phyloP scores from a whole-genome alignment of 2,888 invertebrate genomes.

The Cheilosia variabilis region DNA sequence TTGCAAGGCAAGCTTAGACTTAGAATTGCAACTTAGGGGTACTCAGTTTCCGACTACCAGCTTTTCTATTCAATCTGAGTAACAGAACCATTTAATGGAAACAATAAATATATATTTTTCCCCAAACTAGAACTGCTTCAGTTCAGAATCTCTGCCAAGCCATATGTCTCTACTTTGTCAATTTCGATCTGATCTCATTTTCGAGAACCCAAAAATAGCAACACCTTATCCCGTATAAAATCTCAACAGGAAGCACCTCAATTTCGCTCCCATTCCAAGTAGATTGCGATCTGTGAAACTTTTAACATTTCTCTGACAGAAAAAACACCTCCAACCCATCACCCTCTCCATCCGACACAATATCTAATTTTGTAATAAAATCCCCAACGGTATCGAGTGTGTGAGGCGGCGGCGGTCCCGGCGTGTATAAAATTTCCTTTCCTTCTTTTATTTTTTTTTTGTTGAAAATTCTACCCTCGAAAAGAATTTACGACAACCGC shows the following conservation, averaged over 20 bases:
- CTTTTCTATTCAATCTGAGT: too few relatives aligned
- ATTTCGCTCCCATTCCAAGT: conserved; percentile 57
- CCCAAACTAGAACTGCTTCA: too few relatives aligned
- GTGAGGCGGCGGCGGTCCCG: conserved; percentile 54
- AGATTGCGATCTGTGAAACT: conserved; percentile 65
- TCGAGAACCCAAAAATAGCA: conserved; percentile 42
- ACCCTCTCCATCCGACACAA: conserved; percentile 22
- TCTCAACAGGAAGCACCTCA: conserved; percentile 36
- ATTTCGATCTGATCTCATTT: conserved; percentile 31
- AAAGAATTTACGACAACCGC: conserved; percentile 62
- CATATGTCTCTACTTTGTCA: neutral
- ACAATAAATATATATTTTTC: too few relatives aligned
- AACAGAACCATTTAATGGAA: too few relatives aligned
- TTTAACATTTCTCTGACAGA: conserved; percentile 33
- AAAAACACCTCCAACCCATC: conserved; percentile 22
- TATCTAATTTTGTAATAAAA: conserved; percentile 67
- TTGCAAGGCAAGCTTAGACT: too few relatives aligned
- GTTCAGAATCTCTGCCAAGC: neutral
- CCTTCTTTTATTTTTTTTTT: conserved; percentile 76
- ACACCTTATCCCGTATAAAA: conserved; percentile 15
- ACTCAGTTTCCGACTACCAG: too few relatives aligned
- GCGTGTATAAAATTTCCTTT: conserved; percentile 42
- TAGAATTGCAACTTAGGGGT: too few relatives aligned
- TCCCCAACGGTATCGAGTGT: conserved; percentile 68
- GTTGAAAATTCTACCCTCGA: conserved; percentile 56